Evolutionary conservation across 2,888 invertebrate species (phyloP).

Genomic region (Vannuccia rotundouncinata): DNA sequence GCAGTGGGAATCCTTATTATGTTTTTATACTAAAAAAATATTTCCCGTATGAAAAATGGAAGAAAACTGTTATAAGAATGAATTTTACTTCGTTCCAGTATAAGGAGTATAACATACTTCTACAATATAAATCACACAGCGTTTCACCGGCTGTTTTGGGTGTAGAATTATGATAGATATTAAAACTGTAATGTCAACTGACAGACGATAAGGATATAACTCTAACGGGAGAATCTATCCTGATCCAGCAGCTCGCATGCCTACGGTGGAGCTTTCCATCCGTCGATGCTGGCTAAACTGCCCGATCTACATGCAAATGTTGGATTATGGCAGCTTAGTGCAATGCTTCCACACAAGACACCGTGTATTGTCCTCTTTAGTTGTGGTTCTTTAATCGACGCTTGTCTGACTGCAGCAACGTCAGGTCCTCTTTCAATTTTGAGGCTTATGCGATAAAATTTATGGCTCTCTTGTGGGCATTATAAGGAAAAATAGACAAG

Average conservation of each 20-base stretch:
- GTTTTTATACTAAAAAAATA: too few species aligned
- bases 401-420: not conserved
- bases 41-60: too few species aligned
- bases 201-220: too few species aligned
- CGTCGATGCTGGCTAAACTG: not conserved
- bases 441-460: constrained; percentile 16
- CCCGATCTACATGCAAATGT: constrained; percentile 19
- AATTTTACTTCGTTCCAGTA: too few species aligned
- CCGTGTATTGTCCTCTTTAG: not conserved
- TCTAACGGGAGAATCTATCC: too few species aligned
- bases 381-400: not conserved
- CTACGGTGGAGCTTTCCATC: not conserved
- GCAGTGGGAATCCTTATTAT: too few species aligned
- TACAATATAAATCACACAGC: too few species aligned
- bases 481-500: constrained; percentile 5
- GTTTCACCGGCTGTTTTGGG: too few species aligned
- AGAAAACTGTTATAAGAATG: too few species aligned
- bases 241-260: not conserved
- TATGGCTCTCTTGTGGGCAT: constrained; percentile 13
- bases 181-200: too few species aligned
- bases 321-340: constrained; percentile 15
- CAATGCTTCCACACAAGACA: not conserved
- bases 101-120: too few species aligned
- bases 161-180: too few species aligned
- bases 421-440: constrained; percentile 21